Base-by-base conservation (phyloP, 2,888 invertebrate species). In the Crematogaster levior region DNA sequence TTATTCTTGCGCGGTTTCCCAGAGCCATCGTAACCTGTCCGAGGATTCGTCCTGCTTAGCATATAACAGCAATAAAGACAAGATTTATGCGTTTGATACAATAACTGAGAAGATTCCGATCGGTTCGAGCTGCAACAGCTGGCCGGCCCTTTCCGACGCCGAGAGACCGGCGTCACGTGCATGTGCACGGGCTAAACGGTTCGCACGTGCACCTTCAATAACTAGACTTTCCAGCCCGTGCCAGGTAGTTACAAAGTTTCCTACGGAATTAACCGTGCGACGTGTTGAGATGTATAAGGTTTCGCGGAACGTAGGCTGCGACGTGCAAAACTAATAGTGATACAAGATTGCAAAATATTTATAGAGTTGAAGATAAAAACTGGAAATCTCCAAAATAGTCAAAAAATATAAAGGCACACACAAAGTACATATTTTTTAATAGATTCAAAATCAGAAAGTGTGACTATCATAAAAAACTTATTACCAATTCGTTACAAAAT, bases 31-130 rank as follows among this genome's bases (percentile, higher is more conserved):
- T 53, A 61, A 60, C 63, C 74, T 66, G 74, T 77, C 81, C 70
- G 58, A 68, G 86, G 89, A 85, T 86, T 87, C 86, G 70, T 65
- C 81, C 90, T 89, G 85, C 84, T 92, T 92, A 91, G 92, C 92
- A 91, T 91, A 91, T 88, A 91, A 87, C 91, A 87, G 89, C 92
- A 90, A 91, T 91, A 91, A 91, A 91, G 87, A 80, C 81, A 70
- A 89, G 91, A 92, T 92, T 91, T 92, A 92, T 92, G 90, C 86
- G 74, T 84, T 88, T 79, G 86, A 85, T 88, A 86, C 85, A 88
- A 89, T 88, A 86, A 86, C 84, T 84, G 77, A 56, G 63, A 79
- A 82, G 88, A 88, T 89, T 68, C 79, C 82, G 86, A 89, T 89
- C 85, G 82, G 61, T 53, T 60, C 61, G 81, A 24, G 72, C 60